phyloP scores from a whole-genome alignment of 2,797 vertebrate genomes.

The Amazona finschi region DNA sequence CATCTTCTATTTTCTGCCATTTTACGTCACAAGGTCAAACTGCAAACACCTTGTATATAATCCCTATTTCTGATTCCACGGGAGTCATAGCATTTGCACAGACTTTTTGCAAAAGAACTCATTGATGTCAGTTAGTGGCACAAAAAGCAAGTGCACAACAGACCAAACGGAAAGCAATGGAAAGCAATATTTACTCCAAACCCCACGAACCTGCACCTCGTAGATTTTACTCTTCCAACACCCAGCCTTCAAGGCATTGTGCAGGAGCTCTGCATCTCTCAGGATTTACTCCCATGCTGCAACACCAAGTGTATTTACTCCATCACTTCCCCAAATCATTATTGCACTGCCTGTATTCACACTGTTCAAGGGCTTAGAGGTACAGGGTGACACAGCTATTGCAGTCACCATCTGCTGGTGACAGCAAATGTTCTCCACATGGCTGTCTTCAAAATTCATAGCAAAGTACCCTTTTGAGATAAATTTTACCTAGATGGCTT shows the following conservation, averaged over 20 bases:
- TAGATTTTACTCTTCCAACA: not conserved
- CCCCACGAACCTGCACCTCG: not conserved
- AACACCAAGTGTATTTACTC: not conserved
- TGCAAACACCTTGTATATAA: not conserved
- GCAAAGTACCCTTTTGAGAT: constrained; percentile 11
- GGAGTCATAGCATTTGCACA: not conserved
- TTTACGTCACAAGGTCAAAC: not conserved
- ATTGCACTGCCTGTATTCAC: not conserved
- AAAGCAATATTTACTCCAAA: not conserved
- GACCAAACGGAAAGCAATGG: not conserved
- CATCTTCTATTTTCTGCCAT: not conserved
- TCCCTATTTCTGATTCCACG: not conserved
- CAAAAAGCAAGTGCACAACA: not conserved
- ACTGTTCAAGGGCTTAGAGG: not conserved
- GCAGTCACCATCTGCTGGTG: constrained; percentile 31
- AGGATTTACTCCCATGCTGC: not conserved
- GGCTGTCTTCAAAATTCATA: constrained; percentile 32
- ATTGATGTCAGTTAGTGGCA: not conserved
- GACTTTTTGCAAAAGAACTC: not conserved
- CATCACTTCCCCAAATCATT: not conserved
- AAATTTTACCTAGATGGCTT: constrained; percentile 9
- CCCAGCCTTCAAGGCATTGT: not conserved
- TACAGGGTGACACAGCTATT: not conserved
- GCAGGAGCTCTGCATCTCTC: not conserved
- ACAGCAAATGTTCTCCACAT: not conserved